These are phyloP conservation scores for Physella acuta DNA, from an alignment of 1,140 invertebrate species.

Conservation along the genomic window DNA sequence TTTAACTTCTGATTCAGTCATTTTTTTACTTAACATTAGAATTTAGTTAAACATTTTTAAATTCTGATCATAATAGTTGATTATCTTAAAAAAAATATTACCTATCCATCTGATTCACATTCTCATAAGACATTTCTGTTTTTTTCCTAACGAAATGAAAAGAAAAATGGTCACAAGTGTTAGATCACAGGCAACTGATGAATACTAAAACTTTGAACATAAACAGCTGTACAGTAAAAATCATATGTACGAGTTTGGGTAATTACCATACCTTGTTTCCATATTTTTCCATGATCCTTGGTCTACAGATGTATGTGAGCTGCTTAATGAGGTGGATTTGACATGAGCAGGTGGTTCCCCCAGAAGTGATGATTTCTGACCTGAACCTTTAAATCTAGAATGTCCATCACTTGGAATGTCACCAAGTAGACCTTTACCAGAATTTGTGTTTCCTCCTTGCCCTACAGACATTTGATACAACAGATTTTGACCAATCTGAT, in stretches of 20 bases:
- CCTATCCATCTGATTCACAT: slow-evolving; percentile 8
- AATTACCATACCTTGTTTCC: slow-evolving; percentile 11
- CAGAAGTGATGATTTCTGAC: background rate
- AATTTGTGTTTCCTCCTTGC: background rate
- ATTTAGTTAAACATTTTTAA: too few species aligned
- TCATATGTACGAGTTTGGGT: too few species aligned
- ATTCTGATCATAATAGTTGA: too few species aligned
- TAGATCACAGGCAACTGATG: too few species aligned
- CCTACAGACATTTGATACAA: slow-evolving; percentile 23
- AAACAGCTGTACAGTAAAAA: too few species aligned
- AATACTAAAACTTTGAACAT: too few species aligned
- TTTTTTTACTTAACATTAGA: too few species aligned
- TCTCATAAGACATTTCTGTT: slow-evolving; percentile 1
- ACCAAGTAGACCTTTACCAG: slow-evolving; percentile 17
- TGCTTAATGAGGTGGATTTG: background rate
- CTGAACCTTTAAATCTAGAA: background rate
- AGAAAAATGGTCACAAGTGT: background rate
- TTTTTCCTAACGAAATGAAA: slow-evolving; percentile 2
- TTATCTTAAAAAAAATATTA: background rate
- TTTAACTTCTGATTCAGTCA: too few species aligned
- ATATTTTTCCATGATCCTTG: slow-evolving; percentile 12
- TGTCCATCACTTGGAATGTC: slow-evolving; percentile 13
- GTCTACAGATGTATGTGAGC: background rate
- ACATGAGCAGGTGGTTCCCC: slow-evolving; percentile 10
- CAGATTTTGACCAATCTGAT: slow-evolving; percentile 26